Conservation (phyloP, 2,797 vertebrate genomes). For the Pyrocephalus nanus region DNA sequence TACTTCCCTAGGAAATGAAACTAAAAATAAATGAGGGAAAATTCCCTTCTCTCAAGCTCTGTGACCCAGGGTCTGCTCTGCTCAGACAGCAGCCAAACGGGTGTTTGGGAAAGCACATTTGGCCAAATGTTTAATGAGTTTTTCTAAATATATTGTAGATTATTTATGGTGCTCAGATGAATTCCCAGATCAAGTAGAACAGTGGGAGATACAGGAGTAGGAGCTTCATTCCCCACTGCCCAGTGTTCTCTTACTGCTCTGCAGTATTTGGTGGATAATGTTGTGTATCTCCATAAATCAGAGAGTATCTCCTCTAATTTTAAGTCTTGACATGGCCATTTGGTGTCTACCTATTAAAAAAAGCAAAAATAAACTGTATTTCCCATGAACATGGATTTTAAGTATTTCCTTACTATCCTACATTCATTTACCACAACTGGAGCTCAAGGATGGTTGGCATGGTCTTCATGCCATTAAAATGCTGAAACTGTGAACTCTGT, state of each 20-base stretch:
- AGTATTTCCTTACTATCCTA: constrained; percentile 25
- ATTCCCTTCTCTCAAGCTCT: neutral
- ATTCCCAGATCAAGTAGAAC: neutral
- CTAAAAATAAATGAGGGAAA: constrained; percentile 34
- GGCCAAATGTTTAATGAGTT: neutral
- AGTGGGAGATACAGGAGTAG: neutral
- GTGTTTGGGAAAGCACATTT: neutral
- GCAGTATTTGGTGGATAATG: neutral
- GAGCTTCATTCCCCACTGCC: neutral
- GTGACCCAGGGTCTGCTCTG: neutral
- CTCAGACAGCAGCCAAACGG: neutral
- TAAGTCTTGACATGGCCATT: neutral
- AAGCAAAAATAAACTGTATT: neutral
- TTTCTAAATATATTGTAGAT: neutral
- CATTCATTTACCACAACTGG: constrained; percentile 39
- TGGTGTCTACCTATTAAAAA: neutral
- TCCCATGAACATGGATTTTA: constrained; percentile 21
- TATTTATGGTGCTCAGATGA: neutral
- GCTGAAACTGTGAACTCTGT: neutral
- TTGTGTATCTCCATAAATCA: neutral
- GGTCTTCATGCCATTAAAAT: neutral
- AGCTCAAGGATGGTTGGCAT: constrained; percentile 14
- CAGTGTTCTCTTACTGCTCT: neutral
- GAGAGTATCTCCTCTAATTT: neutral
- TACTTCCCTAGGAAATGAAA: constrained; percentile 28